Base-by-base conservation (phyloP, 2,113 vertebrate species). In the Odocoileus hemionus region DNA sequence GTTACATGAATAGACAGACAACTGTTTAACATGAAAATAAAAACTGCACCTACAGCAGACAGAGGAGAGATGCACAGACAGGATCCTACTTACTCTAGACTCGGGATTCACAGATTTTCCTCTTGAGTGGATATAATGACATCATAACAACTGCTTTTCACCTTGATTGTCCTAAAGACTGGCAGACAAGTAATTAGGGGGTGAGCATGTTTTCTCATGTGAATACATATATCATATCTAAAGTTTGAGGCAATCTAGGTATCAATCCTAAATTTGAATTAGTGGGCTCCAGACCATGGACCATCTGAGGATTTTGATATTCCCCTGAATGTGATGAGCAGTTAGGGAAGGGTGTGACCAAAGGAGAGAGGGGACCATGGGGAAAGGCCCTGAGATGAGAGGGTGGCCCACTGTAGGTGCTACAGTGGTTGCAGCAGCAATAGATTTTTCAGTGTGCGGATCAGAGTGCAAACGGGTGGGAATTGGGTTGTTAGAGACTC, bases 1-100 rank as follows among this genome's bases (percentile, higher is more conserved):
- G 76, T 98, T 96, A 94, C 52, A 83, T 28, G 87, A 70, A 57
- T 96, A 95, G 89, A 90, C 78, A 97, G 97, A 64, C 87, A 97
- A 45, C 61, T 84, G 57, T 74, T 96, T 96, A 95, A 95, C 5
- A 5, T 54, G 92, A 96, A 96, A 85, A 96, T 45, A 30, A 67
- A 83, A 64, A 39, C 78, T 1, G 78, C 6, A 76, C 90, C 95
- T 88, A 25, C 74, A 96, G 50, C 76, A 84, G 61, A 82, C 58
- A 92, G 55, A 36, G 91, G 76, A 97, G 78, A 90, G 23, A 26
- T 89, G 2, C 74, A 67, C 39, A 89, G 52, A 55, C 14, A 82
- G 39, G 36, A 0, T 84, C 33, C 43, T 60, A n/a, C 55, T 76
- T 64, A 91, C 58, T 86, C 4, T 94, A 61, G 89, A 67, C 92